phyloP scores from a whole-genome alignment of 2,113 vertebrate genomes.

The Gavia stellata region DNA sequence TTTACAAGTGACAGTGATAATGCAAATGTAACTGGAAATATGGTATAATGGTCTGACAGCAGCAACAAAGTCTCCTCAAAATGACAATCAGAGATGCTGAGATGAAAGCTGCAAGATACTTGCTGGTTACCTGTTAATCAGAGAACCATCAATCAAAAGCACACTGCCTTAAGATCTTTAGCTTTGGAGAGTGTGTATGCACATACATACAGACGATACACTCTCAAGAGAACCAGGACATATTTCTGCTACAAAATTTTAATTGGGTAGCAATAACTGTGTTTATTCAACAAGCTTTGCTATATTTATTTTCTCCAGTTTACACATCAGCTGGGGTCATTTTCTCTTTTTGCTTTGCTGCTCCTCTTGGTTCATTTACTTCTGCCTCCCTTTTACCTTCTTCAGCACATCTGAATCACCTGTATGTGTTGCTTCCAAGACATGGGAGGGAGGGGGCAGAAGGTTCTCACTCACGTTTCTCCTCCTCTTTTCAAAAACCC shows the following conservation, averaged over 20 bases:
- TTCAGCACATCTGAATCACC: background rate
- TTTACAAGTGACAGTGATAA: background rate
- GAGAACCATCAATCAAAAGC: background rate
- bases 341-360: background rate
- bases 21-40: background rate
- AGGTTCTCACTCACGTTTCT: background rate
- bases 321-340: background rate
- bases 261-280: background rate
- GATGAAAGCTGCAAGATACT: background rate
- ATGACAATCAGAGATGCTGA: background rate
- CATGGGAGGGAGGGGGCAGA: background rate
- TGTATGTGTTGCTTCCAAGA: rapidly evolving
- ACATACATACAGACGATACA: background rate
- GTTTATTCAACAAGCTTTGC: background rate
- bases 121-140: background rate
- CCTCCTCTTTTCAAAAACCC: background rate
- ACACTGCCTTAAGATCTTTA: background rate
- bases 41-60: background rate
- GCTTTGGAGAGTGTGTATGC: background rate
- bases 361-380: background rate
- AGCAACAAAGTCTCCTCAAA: background rate
- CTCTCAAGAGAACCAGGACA: background rate
- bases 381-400: background rate
- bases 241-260: background rate
- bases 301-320: background rate